A percentile compares a stretch with the other conserved stretches of the same genome.
Evolutionary conservation across 2,113 vertebrate species (phyloP).

Genomic region (Terrapene triunguis): DNA sequence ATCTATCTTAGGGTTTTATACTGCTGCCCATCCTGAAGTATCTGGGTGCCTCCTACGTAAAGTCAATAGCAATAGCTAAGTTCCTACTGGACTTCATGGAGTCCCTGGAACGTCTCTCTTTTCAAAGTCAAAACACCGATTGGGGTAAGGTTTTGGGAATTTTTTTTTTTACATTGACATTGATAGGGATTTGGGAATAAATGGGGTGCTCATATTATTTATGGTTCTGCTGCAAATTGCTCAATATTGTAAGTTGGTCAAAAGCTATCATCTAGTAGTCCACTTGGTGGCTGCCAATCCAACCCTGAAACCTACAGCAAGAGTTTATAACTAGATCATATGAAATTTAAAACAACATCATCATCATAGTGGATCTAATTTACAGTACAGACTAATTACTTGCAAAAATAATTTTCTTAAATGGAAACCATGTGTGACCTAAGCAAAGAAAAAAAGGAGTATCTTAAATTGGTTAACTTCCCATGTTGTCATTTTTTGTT

Average conservation of each 20-base stretch:
- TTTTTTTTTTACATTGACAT: not conserved
- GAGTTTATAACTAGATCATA: not conserved
- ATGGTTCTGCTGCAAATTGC: not conserved
- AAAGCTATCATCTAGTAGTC: not conserved
- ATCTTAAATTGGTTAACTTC: not conserved
- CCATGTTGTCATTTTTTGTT: not conserved
- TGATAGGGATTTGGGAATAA: not conserved
- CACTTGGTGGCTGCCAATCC: not conserved
- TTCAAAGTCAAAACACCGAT: not conserved
- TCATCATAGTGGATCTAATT: not conserved
- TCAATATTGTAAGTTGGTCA: not conserved
- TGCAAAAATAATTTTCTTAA: not conserved
- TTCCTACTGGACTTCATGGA: not conserved
- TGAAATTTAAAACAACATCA: not conserved
- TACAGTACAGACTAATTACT: not conserved
- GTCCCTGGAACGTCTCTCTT: not conserved
- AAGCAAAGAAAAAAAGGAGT: not conserved
- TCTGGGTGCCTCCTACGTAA: not conserved
- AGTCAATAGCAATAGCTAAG: fast-evolving
- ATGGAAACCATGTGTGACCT: not conserved
- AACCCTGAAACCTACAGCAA: not conserved
- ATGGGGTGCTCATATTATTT: not conserved
- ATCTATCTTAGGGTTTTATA: not conserved
- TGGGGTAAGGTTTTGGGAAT: not conserved
- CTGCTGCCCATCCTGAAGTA: not conserved